Evolutionary conservation across 2,797 vertebrate species (phyloP).

Genomic region (Xiphorhynchus erythropygius): DNA sequence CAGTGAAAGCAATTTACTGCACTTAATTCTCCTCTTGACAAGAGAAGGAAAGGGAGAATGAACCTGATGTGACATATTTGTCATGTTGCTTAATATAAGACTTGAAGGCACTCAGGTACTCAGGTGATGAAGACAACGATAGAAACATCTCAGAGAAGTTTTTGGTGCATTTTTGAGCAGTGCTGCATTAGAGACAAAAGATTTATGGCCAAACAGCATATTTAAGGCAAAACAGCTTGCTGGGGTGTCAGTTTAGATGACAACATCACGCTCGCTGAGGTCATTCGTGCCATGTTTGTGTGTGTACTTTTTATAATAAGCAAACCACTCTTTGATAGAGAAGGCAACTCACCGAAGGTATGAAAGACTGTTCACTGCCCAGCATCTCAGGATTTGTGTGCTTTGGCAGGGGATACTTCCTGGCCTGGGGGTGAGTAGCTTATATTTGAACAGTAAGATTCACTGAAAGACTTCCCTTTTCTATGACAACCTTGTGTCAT

Average conservation of each 20-base stretch:
- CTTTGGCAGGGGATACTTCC: background rate
- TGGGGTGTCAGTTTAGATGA: background rate
- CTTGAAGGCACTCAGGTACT: background rate
- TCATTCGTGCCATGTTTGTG: background rate
- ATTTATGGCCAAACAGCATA: background rate
- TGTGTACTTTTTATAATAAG: background rate
- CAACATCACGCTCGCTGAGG: accelerated
- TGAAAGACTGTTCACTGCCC: background rate
- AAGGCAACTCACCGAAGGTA: background rate
- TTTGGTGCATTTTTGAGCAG: background rate
- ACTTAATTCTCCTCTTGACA: background rate
- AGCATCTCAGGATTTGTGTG: background rate
- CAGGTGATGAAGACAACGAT: background rate
- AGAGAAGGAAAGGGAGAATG: background rate
- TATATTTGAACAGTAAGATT: background rate
- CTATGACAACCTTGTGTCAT: background rate
- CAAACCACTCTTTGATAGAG: background rate
- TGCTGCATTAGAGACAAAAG: background rate
- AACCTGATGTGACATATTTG: background rate
- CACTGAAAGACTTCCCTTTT: background rate
- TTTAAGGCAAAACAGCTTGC: background rate
- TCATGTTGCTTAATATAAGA: background rate
- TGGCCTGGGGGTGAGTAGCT: background rate
- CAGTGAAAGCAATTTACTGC: background rate
- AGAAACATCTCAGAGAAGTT: background rate